Base-by-base conservation (phyloP, 1,140 invertebrate genomes). In the Atta cephalotes region DNA sequence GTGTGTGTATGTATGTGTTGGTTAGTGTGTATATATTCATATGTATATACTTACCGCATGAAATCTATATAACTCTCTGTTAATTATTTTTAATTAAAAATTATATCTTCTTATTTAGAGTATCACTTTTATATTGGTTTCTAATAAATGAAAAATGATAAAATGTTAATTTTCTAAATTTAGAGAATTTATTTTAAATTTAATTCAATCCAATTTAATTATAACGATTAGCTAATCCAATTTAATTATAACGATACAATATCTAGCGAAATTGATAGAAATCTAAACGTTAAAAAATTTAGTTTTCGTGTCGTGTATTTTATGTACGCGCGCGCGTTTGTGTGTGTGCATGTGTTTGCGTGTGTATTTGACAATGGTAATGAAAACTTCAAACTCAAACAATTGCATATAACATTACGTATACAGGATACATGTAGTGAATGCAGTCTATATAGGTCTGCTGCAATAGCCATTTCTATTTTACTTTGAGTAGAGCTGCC, bases 401-500 rank as follows among this genome's bases (percentile, higher is more conserved):
- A 21, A 28, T 51, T 53, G 18, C 14, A 35, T 39, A 45, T 25
- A 60, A 7, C 10, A 10, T 31, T 84, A 84, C 18, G 21, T 21
- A 63, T 56, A 45, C 7, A 3, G 18, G 12, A 65, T 56, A 18
- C 45, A 18, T 39, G n/a, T 39, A 14, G 65, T 56, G 63, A 60
- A 10, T 79, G 3, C 49, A 9, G 35, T 10, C 4, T 63, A 1
- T 63, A 1, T 9, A n/a, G 39, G 5, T 45, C 39, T 49, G 21
- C 39, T 49, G 35, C 65, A 28, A 14, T 28, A 28, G 51, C 35
- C 16, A 81, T 71, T 71, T 45, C 51, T 35, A 71, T 81, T 71
- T 81, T 21, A 45, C 35, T 81, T 81, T 81, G 79, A 81, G 65
- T 71, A 14, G 51, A 81, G 10, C 51, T 39, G 10, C 51, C 51